phyloP scores from a whole-genome alignment of 2,113 vertebrate species.

The Pseudorhombus dupliciocellatus region DNA sequence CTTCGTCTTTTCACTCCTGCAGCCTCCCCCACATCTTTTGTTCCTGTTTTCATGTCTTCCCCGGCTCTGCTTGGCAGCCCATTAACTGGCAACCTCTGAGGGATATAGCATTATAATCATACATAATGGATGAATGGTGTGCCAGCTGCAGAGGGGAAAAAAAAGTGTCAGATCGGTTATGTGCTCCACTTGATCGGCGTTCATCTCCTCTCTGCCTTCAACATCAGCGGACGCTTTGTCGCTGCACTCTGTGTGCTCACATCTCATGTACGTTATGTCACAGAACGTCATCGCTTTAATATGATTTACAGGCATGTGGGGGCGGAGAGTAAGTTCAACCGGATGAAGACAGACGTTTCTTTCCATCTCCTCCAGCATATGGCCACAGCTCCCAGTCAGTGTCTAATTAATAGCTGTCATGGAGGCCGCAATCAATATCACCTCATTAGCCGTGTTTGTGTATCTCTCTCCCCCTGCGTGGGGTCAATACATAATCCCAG shows the following conservation, averaged over 20 bases:
- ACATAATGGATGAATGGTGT: conserved; percentile 78
- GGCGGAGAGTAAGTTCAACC: conserved; percentile 26
- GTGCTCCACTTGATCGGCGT: conserved; percentile 58
- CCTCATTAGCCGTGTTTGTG: conserved; percentile 77
- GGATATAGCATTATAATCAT: conserved; percentile 77
- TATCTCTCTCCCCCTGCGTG: conserved; percentile 42
- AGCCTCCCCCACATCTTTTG: conserved; percentile 30
- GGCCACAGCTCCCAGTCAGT: conserved; percentile 58
- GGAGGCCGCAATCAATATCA: conserved; percentile 77
- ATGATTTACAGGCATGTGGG: background rate
- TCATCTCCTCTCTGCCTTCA: conserved; percentile 41
- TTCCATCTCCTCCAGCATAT: conserved; percentile 62
- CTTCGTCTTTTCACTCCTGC: conserved; percentile 2
- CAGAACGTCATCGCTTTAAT: background rate
- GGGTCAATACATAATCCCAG: conserved; percentile 57
- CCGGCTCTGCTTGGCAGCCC: conserved; percentile 54
- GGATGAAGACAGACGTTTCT: conserved; percentile 40
- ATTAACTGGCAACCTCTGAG: conserved; percentile 75
- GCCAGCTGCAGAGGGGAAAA: conserved; percentile 61
- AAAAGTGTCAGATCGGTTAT: conserved; percentile 63
- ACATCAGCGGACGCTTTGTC: background rate
- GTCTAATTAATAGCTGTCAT: conserved; percentile 80
- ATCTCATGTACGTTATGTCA: background rate
- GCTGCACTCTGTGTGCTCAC: background rate
- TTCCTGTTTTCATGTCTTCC: conserved; percentile 38